Evolutionary conservation across 1,140 invertebrate species (phyloP).

Genomic region (Dinothrombium tinctorium): DNA sequence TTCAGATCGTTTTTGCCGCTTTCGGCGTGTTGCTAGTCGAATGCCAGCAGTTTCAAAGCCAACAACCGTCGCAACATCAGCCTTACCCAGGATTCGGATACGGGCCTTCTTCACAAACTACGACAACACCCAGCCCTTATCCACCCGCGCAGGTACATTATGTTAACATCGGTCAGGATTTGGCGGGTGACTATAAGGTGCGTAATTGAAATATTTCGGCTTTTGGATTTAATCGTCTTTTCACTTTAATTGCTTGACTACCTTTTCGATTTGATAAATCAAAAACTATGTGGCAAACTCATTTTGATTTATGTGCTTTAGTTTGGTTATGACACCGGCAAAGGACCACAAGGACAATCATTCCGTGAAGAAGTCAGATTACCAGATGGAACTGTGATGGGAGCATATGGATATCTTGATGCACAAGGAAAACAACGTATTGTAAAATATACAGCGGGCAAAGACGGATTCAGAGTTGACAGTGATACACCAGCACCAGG

Average conservation of each 20-base stretch:
- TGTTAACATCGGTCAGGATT: constrained; percentile 10
- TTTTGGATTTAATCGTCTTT: not conserved
- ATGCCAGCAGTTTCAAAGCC: too few species aligned
- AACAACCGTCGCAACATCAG: too few species aligned
- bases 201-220: too few species aligned
- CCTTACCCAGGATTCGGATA: too few species aligned
- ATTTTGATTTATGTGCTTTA: too few species aligned
- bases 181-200: constrained; percentile 12
- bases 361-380: constrained; percentile 16
- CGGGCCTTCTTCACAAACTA: constrained; percentile 1
- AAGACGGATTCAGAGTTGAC: constrained; percentile 33
- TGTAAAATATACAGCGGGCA: constrained; percentile 36
- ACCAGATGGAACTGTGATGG: constrained; percentile 23
- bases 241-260: not conserved
- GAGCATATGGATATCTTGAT: constrained; percentile 33
- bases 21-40: too few species aligned
- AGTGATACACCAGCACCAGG: constrained; percentile 18
- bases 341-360: constrained; percentile 15
- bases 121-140: constrained; percentile 2
- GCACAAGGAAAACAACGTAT: constrained; percentile 28
- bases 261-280: not conserved
- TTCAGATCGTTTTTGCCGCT: too few species aligned
- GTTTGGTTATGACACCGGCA: constrained; percentile 18
- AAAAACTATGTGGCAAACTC: too few species aligned
- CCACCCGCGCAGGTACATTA: constrained; percentile 11